Conservation (phyloP, 2,113 vertebrate genomes). For the Clinocottus analis region DNA sequence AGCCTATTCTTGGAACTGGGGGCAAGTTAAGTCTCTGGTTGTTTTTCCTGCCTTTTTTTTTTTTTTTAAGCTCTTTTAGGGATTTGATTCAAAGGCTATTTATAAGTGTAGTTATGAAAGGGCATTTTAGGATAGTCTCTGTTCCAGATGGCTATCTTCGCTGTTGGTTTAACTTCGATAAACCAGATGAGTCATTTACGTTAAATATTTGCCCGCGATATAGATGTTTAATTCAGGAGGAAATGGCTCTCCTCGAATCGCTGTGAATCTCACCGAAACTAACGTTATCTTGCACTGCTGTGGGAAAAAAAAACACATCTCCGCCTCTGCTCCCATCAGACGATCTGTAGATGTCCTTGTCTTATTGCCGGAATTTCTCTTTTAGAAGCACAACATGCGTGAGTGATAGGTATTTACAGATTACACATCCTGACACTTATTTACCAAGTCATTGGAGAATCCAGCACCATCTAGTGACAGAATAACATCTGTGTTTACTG, state of each 20-base stretch:
- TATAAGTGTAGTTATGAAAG: slow-evolving; percentile 55
- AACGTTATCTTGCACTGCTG: slow-evolving; percentile 37
- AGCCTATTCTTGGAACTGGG: slow-evolving; percentile 63
- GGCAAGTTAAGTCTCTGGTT: slow-evolving; percentile 41
- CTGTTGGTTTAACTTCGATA: slow-evolving; percentile 57
- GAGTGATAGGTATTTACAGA: slow-evolving; percentile 24
- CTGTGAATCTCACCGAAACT: slow-evolving; percentile 52
- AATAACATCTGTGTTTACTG: slow-evolving; percentile 25
- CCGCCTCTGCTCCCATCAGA: slow-evolving; percentile 21
- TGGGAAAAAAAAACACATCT: slow-evolving; percentile 44
- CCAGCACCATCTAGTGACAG: slow-evolving; percentile 52
- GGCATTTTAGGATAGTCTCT: slow-evolving; percentile 53
- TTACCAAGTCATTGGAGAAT: background rate
- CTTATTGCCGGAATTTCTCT: slow-evolving; percentile 28
- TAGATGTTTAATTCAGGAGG: slow-evolving; percentile 67
- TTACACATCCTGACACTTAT: slow-evolving; percentile 9
- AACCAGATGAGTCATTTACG: slow-evolving; percentile 63
- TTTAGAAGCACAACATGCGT: slow-evolving; percentile 35
- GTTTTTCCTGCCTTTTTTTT: slow-evolving; percentile 32
- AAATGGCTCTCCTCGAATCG: slow-evolving; percentile 46
- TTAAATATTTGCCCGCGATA: slow-evolving; percentile 57
- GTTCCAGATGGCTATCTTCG: slow-evolving; percentile 47
- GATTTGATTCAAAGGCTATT: slow-evolving; percentile 61
- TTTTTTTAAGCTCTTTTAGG: slow-evolving; percentile 26
- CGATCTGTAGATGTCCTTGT: slow-evolving; percentile 43